These are phyloP conservation scores for Myotis vivesi DNA, from an alignment of 2,797 vertebrate species.

Conservation along the genomic window DNA sequence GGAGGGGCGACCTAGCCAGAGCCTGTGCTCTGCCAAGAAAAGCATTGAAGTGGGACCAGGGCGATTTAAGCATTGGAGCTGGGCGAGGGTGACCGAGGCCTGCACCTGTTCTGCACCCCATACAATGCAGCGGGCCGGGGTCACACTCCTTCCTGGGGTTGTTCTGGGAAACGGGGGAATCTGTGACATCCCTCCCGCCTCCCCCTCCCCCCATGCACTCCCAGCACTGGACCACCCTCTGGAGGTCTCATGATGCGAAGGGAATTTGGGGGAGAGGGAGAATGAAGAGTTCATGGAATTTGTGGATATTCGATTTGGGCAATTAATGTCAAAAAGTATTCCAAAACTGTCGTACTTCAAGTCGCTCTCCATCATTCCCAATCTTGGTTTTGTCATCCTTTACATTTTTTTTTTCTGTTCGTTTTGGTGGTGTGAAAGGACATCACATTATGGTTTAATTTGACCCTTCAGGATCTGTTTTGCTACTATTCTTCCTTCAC, in stretches of 20 bases:
- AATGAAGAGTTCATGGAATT: not conserved
- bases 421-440: not conserved
- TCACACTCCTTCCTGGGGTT: not conserved
- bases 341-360: not conserved
- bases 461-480: not conserved
- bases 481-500: not conserved
- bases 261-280: not conserved
- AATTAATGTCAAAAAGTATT: not conserved
- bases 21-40: fast-evolving
- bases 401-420: too few relatives aligned
- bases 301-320: not conserved
- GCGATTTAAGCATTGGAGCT: too few relatives aligned
- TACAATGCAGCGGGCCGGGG: fast-evolving
- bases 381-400: not conserved
- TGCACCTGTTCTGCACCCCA: not conserved
- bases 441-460: not conserved
- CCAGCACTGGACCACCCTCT: not conserved
- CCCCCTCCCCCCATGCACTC: not conserved
- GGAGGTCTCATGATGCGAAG: not conserved
- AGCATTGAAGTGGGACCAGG: not conserved
- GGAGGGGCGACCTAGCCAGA: not conserved
- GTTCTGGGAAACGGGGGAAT: not conserved
- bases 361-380: not conserved
- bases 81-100: too few relatives aligned
- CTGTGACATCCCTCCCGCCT: too few relatives aligned